Evolutionary conservation across 2,113 vertebrate species (phyloP), one percentile per base, ranked within the genome.

Genomic region (Vulpes ferrilata): DNA sequence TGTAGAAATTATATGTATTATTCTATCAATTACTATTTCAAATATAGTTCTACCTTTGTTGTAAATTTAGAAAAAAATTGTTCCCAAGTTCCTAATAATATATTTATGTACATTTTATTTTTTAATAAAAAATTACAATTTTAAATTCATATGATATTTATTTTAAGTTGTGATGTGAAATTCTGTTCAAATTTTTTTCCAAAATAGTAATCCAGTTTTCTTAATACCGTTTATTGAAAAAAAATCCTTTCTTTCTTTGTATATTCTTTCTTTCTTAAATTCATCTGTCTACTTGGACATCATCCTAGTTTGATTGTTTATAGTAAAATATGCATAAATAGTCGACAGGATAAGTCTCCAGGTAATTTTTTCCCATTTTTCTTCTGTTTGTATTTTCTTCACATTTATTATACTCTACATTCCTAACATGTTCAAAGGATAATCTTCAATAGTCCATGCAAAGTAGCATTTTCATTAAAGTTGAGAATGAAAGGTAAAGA

Each of bases 11-110:
- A 81, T 43, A 69, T 27, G 62, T 62, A 82, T 78, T 62, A 81
- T 85, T 69, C n/a, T 65, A 60, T 32, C 4, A 74, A 86, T 71
- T 94, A 5, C 15, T 78, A 64, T 82, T 86, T 5, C 76, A 83
- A 85, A 57, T 69, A 53, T 43, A 65, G 4, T 88, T 94, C 67
- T 98, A 22, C 11, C 30, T 82, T 95, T 87, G 8, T 64, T 65
- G 3, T 79, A 95, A 97, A 25, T 9, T 73, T 95, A 93, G 51
- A 76, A 78, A 94, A 95, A 86, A 5, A 15, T 11, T 32, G 51
- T 95, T 95, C 11, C 13, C 19, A 65, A 73, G 30, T 2, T 2
- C 8, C 43, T 67, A 87, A 74, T 86, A 57, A 65, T 38, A 79
- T 62, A 55, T 35, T 65, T 48, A 95, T 2, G 23, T 65, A 4